Conservation (phyloP, 1,140 invertebrate genomes). For the Caenorhabditis tropicalis region DNA sequence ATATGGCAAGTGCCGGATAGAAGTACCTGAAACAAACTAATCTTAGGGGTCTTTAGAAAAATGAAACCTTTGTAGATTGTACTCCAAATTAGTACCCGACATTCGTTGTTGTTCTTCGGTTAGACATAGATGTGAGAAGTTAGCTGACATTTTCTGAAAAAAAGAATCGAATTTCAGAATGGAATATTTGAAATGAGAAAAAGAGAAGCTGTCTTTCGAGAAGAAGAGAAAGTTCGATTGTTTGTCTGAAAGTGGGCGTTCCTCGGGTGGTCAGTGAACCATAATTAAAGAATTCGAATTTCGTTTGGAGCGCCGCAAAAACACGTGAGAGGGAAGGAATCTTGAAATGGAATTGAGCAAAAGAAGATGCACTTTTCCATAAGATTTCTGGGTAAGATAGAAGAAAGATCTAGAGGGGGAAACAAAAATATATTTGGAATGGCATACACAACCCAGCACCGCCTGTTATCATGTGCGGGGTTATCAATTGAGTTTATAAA, state of each 20-base stretch:
- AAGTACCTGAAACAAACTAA: slow-evolving; percentile 63
- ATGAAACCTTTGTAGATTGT: slow-evolving; percentile 64
- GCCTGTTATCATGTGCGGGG: not conserved
- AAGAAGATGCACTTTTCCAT: not conserved
- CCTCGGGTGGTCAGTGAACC: slow-evolving; percentile 15
- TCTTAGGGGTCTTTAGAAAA: not conserved
- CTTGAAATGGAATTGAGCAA: not conserved
- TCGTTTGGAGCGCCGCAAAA: not conserved
- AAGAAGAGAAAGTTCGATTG: not conserved
- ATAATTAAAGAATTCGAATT: slow-evolving; percentile 26
- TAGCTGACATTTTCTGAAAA: slow-evolving; percentile 45
- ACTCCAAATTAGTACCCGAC: slow-evolving; percentile 64
- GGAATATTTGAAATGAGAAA: not conserved
- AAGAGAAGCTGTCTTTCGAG: not conserved
- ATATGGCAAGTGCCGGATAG: slow-evolving; percentile 67
- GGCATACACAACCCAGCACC: not conserved
- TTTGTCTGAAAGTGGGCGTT: slow-evolving; percentile 30
- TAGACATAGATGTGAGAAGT: slow-evolving; percentile 54
- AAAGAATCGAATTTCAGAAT: not conserved
- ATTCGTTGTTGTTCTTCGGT: slow-evolving; percentile 51
- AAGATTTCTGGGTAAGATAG: not conserved
- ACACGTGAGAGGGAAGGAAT: not conserved
- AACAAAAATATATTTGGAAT: not conserved
- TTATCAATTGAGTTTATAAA: slow-evolving; percentile 14
- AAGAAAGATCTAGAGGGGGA: not conserved